A percentile compares a stretch with the other conserved stretches of the same genome.
phyloP scores from a whole-genome alignment of 2,888 invertebrate species.

The Melipona bicolor region DNA sequence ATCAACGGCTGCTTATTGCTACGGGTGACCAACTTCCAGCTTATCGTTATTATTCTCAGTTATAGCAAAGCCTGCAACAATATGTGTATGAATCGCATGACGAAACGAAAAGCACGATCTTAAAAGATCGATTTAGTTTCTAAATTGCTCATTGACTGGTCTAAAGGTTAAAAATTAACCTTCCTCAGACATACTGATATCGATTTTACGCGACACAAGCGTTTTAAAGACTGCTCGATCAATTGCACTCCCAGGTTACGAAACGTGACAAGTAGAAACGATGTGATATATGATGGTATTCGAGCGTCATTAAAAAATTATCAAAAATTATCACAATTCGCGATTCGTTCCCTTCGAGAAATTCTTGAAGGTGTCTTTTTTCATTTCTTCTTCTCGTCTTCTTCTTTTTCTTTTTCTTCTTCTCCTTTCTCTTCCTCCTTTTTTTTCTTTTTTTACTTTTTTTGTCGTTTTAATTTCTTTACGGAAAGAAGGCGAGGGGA shows the following conservation, averaged over 20 bases:
- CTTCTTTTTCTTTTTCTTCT: not conserved
- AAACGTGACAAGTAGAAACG: conserved; percentile 24
- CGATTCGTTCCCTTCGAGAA: conserved; percentile 40
- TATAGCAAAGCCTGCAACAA: conserved; percentile 15
- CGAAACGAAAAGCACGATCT: conserved; percentile 8
- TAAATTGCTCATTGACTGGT: conserved; percentile 38
- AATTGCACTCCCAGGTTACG: conserved; percentile 13
- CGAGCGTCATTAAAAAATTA: conserved; percentile 48
- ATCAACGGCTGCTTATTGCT: conserved; percentile 45
- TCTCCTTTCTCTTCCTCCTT: not conserved
- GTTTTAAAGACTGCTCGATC: conserved; percentile 2
- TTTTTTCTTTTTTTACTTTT: not conserved
- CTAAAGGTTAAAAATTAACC: conserved; percentile 22
- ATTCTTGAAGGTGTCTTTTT: conserved; percentile 31
- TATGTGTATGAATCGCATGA: not conserved
- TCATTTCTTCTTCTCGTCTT: no score
- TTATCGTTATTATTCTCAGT: conserved; percentile 17
- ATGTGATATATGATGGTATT: conserved; percentile 17
- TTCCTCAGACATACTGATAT: conserved; percentile 6
- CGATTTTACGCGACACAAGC: not conserved
- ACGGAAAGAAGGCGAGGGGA: conserved; percentile 1
- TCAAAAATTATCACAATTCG: conserved; percentile 57
- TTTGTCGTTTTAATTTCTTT: not conserved
- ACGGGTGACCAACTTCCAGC: not conserved
- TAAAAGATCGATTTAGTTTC: conserved; percentile 35